Evolutionary conservation across 2,113 vertebrate genomes (phyloP), one percentile per base, ranked within the genome.

Genomic region (Ahaetulla prasina): DNA sequence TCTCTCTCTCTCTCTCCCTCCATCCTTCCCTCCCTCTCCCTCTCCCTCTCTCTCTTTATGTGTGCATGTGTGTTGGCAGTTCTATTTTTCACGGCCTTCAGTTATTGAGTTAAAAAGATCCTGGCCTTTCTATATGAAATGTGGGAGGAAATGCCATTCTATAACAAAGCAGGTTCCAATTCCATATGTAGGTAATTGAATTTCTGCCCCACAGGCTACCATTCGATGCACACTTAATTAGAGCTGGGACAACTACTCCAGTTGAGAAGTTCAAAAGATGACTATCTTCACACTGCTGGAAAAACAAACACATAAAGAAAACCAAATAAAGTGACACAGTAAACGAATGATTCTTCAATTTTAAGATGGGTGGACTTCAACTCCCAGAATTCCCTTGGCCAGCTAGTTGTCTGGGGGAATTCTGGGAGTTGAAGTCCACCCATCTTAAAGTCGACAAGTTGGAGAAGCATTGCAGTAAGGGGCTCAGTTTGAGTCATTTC

Each of bases 101-200:
- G 91, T 54, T 80, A 54, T 87, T 30, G 57, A 30, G 3, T 54
- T 87, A 27, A 87, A 91, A 87, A 80, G 16, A 45, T 50, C 45
- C 60, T 74, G 35, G 50, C 25, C n/a, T 92, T 88, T 80, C 25
- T 45, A n/a, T 68, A 54, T 88, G 60, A 92, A 92, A 88, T 88
- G 60, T 39, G 45, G 30, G 16, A 5, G 39, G 30, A 74, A 74
- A 6, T 54, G 60, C 45, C 23, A 60, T 45, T 87, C 10, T 39
- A 18, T 60, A 47, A 27, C 50, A 88, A 53, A 54, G 16, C 52
- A 22, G 87, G n/a, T 0, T 23, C n/a, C 52, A 25, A 80, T 85
- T 85, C 90, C 80, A 23, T 57, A n/a, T 22, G 55, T 6, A 9
- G 27, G 89, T 68, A 91, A 54, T 55, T 91, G 53, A 49, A 14